phyloP scores from a whole-genome alignment of 2,113 vertebrate species.

The Noctilio leporinus region DNA sequence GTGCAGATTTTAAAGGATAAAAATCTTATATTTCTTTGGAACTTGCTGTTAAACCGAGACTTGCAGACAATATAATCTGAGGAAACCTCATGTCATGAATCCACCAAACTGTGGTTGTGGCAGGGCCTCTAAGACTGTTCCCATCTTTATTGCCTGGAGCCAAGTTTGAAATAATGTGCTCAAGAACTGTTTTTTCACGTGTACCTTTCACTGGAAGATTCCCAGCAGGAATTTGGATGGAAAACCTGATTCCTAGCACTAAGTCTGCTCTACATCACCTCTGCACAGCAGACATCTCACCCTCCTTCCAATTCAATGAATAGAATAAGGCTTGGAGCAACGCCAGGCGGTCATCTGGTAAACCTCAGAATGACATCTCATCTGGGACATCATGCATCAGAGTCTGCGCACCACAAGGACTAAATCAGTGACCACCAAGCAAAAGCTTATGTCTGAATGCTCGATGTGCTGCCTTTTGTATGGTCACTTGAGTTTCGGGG shows the following conservation, averaged over 20 bases:
- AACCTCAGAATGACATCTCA: background rate
- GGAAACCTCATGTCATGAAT: slow-evolving; percentile 46
- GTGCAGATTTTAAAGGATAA: slow-evolving; percentile 22
- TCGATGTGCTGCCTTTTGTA: background rate
- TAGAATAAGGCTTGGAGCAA: background rate
- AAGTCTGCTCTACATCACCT: background rate
- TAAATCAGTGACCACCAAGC: background rate
- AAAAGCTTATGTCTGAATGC: background rate
- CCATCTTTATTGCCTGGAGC: slow-evolving; percentile 18
- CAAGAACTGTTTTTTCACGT: slow-evolving; percentile 32
- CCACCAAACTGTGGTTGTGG: background rate
- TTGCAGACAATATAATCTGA: slow-evolving; percentile 59
- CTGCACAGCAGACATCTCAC: background rate
- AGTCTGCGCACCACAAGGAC: background rate
- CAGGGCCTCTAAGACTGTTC: slow-evolving; percentile 32
- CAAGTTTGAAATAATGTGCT: slow-evolving; percentile 43
- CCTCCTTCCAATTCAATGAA: background rate
- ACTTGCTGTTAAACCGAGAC: slow-evolving; percentile 63
- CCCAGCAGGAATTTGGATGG: slow-evolving; percentile 33
- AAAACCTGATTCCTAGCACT: background rate
- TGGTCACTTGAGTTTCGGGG: background rate
- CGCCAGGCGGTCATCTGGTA: slow-evolving; percentile 12
- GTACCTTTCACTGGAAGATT: slow-evolving; percentile 27
- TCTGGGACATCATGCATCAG: background rate
- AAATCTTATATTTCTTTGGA: slow-evolving; percentile 69